A percentile compares a stretch with the other conserved stretches of the same genome.
These are phyloP conservation scores for Tragopan temminckii DNA, from an alignment of 2,797 vertebrate genomes.

Conservation along the genomic window DNA sequence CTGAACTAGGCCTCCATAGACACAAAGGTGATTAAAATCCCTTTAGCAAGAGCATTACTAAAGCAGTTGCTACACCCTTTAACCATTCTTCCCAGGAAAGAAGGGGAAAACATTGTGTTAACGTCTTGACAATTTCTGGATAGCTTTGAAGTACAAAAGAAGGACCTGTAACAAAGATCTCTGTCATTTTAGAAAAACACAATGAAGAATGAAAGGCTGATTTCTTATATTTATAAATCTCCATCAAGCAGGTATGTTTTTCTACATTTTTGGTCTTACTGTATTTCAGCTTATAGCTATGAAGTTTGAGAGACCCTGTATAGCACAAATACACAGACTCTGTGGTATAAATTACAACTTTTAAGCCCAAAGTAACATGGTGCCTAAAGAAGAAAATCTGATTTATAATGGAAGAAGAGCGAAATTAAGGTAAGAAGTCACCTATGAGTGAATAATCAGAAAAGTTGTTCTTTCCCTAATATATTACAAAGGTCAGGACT, in stretches of 20 bases:
- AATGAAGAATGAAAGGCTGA: not conserved
- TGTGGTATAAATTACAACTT: not conserved
- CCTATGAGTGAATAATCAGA: not conserved
- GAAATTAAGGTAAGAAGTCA: slow-evolving; percentile 31
- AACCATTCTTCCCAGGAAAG: not conserved
- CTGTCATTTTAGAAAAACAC: not conserved
- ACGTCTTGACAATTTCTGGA: rapidly evolving
- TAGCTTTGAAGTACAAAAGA: not conserved
- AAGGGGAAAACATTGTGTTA: not conserved
- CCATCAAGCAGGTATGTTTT: not conserved
- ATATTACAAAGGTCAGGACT: not conserved
- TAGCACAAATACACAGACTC: not conserved
- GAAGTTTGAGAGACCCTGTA: not conserved
- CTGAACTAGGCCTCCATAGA: not conserved
- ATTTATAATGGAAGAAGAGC: not conserved
- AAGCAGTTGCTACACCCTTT: not conserved
- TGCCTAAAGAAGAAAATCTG: not conserved
- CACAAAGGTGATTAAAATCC: not conserved
- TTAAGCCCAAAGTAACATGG: not conserved
- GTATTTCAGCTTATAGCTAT: not conserved
- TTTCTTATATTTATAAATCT: not conserved
- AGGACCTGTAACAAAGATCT: not conserved
- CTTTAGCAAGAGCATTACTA: not conserved
- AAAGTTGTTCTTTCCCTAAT: not conserved
- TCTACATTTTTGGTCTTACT: not conserved